Evolutionary conservation across 2,797 vertebrate genomes (phyloP).

Genomic region (Cossypha caffra): DNA sequence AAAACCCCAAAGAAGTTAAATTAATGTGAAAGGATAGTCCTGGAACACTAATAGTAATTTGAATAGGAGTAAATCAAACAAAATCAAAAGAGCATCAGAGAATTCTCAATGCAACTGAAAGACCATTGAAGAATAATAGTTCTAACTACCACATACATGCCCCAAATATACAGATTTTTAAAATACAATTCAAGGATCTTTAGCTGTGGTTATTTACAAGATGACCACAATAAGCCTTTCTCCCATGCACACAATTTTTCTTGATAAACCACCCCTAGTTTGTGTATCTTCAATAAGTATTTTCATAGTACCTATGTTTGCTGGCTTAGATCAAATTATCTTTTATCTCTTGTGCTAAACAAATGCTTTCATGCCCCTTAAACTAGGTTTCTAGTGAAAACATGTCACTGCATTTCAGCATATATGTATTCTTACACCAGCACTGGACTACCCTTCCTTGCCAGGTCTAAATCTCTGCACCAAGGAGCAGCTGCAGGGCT

Average conservation of each 20-base stretch:
- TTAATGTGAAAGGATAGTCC: neutral
- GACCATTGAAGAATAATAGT: neutral
- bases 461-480: neutral
- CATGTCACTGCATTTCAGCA: neutral
- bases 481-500: neutral
- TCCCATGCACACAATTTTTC: accelerated
- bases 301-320: neutral
- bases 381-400: neutral
- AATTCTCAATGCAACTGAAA: neutral
- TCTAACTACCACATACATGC: neutral
- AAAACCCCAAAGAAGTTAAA: neutral
- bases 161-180: neutral
- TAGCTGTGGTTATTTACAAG: neutral
- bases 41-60: neutral
- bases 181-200: neutral
- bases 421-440: neutral
- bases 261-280: neutral
- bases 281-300: neutral
- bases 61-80: neutral
- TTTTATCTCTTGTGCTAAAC: neutral
- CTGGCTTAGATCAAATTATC: neutral
- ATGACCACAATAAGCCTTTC: neutral
- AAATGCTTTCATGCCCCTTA: neutral
- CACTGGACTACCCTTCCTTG: neutral
- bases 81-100: neutral